These are phyloP conservation scores for Arrhamphus sclerolepis DNA, from an alignment of 2,797 vertebrate species.

Conservation along the genomic window DNA sequence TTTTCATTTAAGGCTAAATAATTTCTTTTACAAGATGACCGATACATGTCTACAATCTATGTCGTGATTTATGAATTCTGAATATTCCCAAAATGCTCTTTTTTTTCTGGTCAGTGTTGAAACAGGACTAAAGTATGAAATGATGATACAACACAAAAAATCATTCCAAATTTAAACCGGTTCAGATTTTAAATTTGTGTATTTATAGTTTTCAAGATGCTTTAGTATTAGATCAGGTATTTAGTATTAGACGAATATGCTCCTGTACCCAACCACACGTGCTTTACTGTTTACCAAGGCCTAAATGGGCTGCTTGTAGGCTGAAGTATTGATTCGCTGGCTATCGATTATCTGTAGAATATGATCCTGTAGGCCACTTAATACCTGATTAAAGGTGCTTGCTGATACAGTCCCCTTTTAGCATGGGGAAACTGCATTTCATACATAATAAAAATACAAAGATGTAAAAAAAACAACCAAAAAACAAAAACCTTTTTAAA, in stretches of 20 bases:
- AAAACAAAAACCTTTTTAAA: conserved; percentile 49
- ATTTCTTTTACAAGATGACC: no score
- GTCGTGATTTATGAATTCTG: no score
- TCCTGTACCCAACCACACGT: neutral
- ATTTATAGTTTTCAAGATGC: neutral
- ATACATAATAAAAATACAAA: conserved; percentile 67
- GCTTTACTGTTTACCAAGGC: neutral
- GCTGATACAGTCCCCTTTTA: conserved; percentile 22
- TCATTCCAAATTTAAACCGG: neutral
- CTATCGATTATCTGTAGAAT: conserved; percentile 5
- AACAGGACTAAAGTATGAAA: no score
- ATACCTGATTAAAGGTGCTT: conserved; percentile 16
- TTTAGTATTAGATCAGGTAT: neutral
- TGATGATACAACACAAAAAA: no score
- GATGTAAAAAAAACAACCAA: conserved; percentile 74
- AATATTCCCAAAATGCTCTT: no score
- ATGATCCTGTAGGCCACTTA: conserved; percentile 25
- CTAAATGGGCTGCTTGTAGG: neutral
- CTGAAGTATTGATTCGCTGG: conserved; percentile 4
- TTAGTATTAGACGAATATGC: neutral
- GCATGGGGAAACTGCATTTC: conserved; percentile 32
- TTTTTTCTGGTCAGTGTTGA: no score
- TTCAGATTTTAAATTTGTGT: neutral
- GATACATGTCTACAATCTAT: no score
- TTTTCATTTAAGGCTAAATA: no score